Percentiles rank a stretch among this genome's conserved stretches.
phyloP scores from a whole-genome alignment of 2,113 vertebrate species.

The Mellivora capensis region DNA sequence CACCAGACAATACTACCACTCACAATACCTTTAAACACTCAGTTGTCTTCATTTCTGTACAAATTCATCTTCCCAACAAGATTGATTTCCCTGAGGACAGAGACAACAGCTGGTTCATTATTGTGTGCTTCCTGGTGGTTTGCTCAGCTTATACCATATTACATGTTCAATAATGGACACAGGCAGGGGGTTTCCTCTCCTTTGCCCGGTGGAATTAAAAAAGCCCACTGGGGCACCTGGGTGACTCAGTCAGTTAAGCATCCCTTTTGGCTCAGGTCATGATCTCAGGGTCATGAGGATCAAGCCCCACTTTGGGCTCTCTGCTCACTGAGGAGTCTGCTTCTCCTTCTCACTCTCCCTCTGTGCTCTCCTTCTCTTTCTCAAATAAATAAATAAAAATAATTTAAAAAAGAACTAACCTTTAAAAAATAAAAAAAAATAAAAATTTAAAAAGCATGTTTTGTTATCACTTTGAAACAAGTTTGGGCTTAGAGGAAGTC shows the following conservation, averaged over 20 bases:
- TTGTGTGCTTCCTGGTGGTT: background rate
- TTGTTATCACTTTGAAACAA: background rate
- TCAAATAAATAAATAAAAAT: no score
- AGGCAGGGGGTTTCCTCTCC: background rate
- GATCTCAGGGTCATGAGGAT: no score
- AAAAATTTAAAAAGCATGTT: background rate
- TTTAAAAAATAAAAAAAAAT: no score
- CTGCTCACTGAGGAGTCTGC: no score
- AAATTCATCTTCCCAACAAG: background rate
- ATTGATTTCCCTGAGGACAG: background rate
- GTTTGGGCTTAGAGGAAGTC: background rate
- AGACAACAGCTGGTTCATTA: background rate
- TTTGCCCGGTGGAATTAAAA: background rate
- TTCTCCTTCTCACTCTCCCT: no score
- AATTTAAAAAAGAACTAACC: no score
- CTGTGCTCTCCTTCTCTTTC: no score
- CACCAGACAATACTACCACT: background rate
- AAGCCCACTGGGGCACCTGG: background rate
- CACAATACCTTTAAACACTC: background rate
- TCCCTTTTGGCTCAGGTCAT: no score
- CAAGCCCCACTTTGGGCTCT: no score
- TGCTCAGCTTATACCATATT: rapidly evolving
- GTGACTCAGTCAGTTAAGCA: no score
- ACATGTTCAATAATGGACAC: background rate
- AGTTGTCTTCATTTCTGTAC: background rate